Base-by-base conservation (phyloP, 1,140 invertebrate species). In the Drosophila parvula region DNA sequence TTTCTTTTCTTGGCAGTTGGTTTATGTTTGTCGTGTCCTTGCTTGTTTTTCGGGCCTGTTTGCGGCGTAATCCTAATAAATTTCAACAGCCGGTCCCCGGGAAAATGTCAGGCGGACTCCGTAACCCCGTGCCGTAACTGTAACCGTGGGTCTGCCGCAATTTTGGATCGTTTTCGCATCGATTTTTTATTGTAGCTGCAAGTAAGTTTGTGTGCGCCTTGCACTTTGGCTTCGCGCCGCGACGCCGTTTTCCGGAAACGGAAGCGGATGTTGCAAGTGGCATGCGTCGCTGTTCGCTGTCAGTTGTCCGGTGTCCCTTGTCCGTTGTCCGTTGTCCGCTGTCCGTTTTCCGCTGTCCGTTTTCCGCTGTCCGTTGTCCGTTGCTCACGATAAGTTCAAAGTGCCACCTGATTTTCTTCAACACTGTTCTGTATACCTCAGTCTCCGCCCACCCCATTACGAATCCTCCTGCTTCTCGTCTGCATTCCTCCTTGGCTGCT, bases 181-280 rank as follows among this genome's bases (percentile, higher is more conserved):
- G 79, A 81, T 79, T 85, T 76, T 82, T 36, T 36, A n/a, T 11
- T 8, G 4, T n/a, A 12, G 10, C 14, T 9, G 10, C 4, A 3
- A 18, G 28, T 30, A 11, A 27, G 48, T 32, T 22, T 14, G 22
- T 44, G 30, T 28, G 57, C 41, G 78, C 43, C 62, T 57, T 67
- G 44, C 57, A 80, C 61, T 74, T 60, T 64, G 69, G 38, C 61
- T 71, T 75, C 50, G 34, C 67, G 40, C 27, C 57, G 71, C 60
- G 34, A 44, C 61, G 55, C 56, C 68, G 62, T 36, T 12, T 53
- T 22, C 34, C 55, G 47, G 44, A 44, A 53, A 51, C 75, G 79
- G 79, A 81, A 86, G 60, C 82, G 82, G 83, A 86, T 79, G 79
- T 88, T 69, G 75, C 82, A 86, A 82, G 65, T 86, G 76, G 75